Evolutionary conservation across 1,140 invertebrate species (phyloP).

Genomic region (Heliothis subflexa): DNA sequence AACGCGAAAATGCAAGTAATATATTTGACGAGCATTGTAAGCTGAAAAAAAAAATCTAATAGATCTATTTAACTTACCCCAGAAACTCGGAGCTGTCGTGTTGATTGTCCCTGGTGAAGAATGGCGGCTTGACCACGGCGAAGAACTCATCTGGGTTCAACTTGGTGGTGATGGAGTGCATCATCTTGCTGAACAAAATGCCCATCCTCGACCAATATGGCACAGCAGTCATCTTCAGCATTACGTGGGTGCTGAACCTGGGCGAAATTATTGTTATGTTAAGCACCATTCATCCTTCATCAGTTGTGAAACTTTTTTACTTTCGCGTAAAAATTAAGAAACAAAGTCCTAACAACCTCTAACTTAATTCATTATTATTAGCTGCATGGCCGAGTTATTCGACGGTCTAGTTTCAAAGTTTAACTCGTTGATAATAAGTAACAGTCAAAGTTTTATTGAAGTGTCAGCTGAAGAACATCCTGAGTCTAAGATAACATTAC

Average conservation of each 20-base stretch:
- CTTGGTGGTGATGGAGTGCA: conserved; percentile 88
- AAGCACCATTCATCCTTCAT: too few relatives aligned
- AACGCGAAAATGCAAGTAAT: too few relatives aligned
- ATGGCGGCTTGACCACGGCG: conserved; percentile 89
- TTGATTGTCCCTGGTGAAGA: conserved; percentile 91
- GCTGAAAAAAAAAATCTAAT: conserved; percentile 42
- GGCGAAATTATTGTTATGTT: conserved; percentile 7
- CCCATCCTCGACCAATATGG: conserved; percentile 89
- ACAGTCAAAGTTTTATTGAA: too few relatives aligned
- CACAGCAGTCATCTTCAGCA: conserved; percentile 84
- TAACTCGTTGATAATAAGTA: too few relatives aligned
- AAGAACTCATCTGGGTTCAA: conserved; percentile 91
- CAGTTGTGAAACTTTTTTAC: too few relatives aligned
- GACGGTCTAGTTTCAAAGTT: too few relatives aligned
- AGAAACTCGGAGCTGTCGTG: conserved; percentile 96
- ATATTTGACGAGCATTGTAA: neutral
- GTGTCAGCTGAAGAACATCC: too few relatives aligned
- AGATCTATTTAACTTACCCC: conserved; percentile 82
- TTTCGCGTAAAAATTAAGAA: too few relatives aligned
- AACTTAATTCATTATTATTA: too few relatives aligned
- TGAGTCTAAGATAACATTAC: too few relatives aligned
- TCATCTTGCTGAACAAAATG: conserved; percentile 91
- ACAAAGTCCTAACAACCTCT: too few relatives aligned
- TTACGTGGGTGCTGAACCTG: conserved; percentile 88
- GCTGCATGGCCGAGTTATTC: too few relatives aligned